Conservation (phyloP, 2,888 invertebrate species). For the Sicus ferrugineus region DNA sequence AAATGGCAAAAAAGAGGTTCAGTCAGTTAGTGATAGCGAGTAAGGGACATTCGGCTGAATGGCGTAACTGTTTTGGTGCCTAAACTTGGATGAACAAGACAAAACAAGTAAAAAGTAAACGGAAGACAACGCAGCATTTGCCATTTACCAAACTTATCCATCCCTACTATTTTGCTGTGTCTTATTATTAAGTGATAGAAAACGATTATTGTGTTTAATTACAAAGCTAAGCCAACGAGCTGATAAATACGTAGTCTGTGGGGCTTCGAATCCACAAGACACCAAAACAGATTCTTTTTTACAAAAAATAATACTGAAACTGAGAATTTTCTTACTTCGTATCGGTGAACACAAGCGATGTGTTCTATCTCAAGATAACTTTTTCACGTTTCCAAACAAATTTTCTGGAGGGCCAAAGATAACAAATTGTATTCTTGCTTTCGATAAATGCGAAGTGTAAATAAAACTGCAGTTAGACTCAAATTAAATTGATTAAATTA, state of each 20-base stretch:
- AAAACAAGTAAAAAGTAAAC: slow-evolving; percentile 3
- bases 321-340: slow-evolving; percentile 47
- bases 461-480: slow-evolving; percentile 51
- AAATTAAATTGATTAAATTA: slow-evolving; percentile 42
- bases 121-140: slow-evolving; percentile 35
- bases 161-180: too few relatives aligned
- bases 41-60: neutral
- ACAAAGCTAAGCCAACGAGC: neutral
- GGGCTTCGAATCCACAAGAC: slow-evolving; percentile 47
- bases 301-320: slow-evolving; percentile 57
- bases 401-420: slow-evolving; percentile 46
- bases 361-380: slow-evolving; percentile 21
- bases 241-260: neutral
- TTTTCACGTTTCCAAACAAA: slow-evolving; percentile 47
- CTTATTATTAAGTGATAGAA: too few relatives aligned
- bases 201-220: neutral
- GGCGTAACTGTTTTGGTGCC: slow-evolving; percentile 49
- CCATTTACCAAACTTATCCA: slow-evolving; percentile 52
- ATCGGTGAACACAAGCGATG: slow-evolving; percentile 24
- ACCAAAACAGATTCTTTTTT: slow-evolving; percentile 62
- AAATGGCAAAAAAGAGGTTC: slow-evolving; percentile 66
- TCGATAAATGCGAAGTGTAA: slow-evolving; percentile 42
- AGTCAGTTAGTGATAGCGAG: neutral
- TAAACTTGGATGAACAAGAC: slow-evolving; percentile 32
- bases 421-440: slow-evolving; percentile 46